Evolutionary conservation across 2,113 vertebrate genomes (phyloP).

Genomic region (Semnornis frantzii): DNA sequence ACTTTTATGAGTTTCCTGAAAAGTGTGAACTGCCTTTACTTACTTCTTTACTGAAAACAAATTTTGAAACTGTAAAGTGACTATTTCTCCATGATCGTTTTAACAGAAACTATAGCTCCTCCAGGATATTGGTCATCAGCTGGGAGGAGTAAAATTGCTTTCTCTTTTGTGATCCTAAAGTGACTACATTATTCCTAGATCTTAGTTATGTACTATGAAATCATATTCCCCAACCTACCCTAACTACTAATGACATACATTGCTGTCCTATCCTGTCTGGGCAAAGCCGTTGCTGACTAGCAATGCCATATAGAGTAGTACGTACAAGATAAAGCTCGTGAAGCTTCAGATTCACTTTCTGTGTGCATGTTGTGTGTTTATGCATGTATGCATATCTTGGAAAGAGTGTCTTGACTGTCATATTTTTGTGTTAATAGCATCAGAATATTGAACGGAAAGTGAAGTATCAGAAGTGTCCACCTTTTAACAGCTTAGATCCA

Average conservation of each 20-base stretch:
- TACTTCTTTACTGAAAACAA: background rate
- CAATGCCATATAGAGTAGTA: background rate
- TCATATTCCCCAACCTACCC: constrained; percentile 8
- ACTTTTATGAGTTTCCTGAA: constrained; percentile 53
- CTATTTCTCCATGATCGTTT: background rate
- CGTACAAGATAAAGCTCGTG: background rate
- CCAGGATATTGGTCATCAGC: constrained; percentile 19
- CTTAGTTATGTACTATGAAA: background rate
- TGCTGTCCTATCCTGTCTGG: background rate
- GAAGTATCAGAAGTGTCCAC: background rate
- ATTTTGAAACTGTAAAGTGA: constrained; percentile 3
- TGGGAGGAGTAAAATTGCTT: background rate
- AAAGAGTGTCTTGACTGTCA: background rate
- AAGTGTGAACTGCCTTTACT: constrained; percentile 27
- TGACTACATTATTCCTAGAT: constrained; percentile 49
- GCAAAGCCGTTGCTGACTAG: background rate
- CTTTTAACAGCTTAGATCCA: background rate
- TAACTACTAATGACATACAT: background rate
- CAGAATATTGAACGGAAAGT: background rate
- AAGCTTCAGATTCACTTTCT: background rate
- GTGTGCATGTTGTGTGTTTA: background rate
- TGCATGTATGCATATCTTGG: background rate
- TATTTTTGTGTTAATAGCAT: background rate
- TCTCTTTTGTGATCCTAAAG: background rate
- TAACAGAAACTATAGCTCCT: background rate